phyloP scores from a whole-genome alignment of 2,797 vertebrate genomes.

The Malacoctenus gilli region DNA sequence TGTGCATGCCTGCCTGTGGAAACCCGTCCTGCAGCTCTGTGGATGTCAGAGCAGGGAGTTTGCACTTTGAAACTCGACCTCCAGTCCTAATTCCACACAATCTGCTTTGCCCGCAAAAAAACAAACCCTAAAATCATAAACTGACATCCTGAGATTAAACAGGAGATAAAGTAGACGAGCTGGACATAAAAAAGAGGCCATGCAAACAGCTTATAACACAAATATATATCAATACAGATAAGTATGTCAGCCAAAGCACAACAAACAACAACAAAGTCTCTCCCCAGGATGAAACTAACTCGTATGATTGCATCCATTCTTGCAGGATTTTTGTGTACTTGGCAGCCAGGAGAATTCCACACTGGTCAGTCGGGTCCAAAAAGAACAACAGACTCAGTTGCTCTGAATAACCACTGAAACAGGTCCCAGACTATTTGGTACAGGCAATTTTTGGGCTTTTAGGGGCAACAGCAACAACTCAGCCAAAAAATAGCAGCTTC shows the following conservation, averaged over 20 bases:
- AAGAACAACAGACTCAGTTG: no score
- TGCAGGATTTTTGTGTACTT: not conserved
- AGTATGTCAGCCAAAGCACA: not conserved
- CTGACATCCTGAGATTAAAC: slow-evolving; percentile 57
- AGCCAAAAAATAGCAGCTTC: no score
- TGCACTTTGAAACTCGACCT: slow-evolving; percentile 39
- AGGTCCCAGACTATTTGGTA: no score
- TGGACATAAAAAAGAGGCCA: slow-evolving; percentile 12
- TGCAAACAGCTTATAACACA: slow-evolving; percentile 3
- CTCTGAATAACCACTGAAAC: no score
- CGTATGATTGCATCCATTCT: not conserved
- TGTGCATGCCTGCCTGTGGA: not conserved
- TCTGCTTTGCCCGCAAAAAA: slow-evolving; percentile 49
- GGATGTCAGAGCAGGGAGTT: slow-evolving; percentile 37
- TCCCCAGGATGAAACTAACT: not conserved
- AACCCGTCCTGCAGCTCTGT: slow-evolving; percentile 29
- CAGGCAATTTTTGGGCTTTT: no score
- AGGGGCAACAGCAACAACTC: no score
- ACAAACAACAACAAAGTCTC: not conserved
- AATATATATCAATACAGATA: slow-evolving; percentile 6
- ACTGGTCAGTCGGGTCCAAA: no score
- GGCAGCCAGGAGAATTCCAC: no score
- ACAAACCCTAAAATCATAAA: slow-evolving; percentile 43
- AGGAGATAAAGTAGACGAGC: slow-evolving; percentile 31
- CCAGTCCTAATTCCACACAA: slow-evolving; percentile 51